A percentile compares a stretch with the other conserved stretches of the same genome.
These are phyloP conservation scores for Shargacucullia verbasci DNA, from an alignment of 2,888 invertebrate species.

Conservation along the genomic window DNA sequence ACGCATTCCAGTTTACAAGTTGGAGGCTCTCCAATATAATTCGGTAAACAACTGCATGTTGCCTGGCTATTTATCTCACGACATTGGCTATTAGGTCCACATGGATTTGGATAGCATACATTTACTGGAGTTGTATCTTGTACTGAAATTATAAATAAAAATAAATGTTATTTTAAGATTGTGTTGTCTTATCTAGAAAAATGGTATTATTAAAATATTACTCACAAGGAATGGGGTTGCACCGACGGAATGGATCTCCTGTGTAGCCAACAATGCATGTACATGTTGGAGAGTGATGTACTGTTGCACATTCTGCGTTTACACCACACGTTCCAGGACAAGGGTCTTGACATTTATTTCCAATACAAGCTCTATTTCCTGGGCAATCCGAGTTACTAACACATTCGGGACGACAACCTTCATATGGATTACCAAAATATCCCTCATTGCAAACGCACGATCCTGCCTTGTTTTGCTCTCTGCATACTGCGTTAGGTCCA, in stretches of 20 bases:
- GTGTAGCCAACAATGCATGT: slow-evolving; percentile 90
- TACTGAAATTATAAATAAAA: slow-evolving; percentile 71
- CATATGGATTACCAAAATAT: slow-evolving; percentile 93
- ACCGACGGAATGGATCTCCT: slow-evolving; percentile 90
- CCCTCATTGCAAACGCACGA: slow-evolving; percentile 92
- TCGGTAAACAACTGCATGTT: slow-evolving; percentile 92
- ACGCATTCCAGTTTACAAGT: slow-evolving; percentile 91
- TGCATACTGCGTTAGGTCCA: slow-evolving; percentile 92
- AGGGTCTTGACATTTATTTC: slow-evolving; percentile 93
- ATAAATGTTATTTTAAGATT: background rate
- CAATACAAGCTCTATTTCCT: slow-evolving; percentile 92
- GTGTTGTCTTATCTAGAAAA: background rate
- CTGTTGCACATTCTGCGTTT: slow-evolving; percentile 92
- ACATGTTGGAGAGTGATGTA: slow-evolving; percentile 92
- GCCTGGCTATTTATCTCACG: slow-evolving; percentile 89
- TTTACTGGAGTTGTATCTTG: slow-evolving; percentile 76
- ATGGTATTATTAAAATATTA: slow-evolving; percentile 31
- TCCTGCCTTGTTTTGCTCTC: slow-evolving; percentile 91
- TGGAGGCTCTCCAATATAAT: slow-evolving; percentile 91
- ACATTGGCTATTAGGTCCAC: slow-evolving; percentile 90
- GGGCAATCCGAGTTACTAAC: slow-evolving; percentile 92
- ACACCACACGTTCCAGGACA: slow-evolving; percentile 93
- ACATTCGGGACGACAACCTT: slow-evolving; percentile 94
- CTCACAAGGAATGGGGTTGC: slow-evolving; percentile 80
- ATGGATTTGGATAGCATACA: slow-evolving; percentile 89